Conservation (phyloP, 35 echinoderm and acorn worm genomes). For the Eucidaris tribuloides region DNA sequence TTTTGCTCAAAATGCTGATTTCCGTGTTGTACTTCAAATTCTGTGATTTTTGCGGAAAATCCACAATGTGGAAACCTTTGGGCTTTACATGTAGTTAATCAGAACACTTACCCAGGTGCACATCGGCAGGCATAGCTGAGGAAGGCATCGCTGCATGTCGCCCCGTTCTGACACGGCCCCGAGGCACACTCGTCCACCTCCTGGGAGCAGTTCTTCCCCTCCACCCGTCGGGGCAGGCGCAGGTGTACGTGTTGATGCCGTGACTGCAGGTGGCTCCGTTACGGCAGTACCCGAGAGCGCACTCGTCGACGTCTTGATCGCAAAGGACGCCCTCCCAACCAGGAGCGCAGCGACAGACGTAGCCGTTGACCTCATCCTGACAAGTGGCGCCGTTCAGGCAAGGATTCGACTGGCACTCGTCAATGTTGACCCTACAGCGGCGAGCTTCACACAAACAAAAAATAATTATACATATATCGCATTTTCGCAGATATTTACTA, state of each 20-base stretch:
- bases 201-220: slow-evolving; percentile 26
- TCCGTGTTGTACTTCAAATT: too few relatives aligned
- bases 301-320: slow-evolving; percentile 58
- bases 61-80: too few relatives aligned
- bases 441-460: too few relatives aligned
- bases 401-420: slow-evolving; percentile 48
- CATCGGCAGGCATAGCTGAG: slow-evolving; percentile 53
- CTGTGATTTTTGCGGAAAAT: too few relatives aligned
- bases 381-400: slow-evolving; percentile 54
- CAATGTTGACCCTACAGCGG: slow-evolving; percentile 52
- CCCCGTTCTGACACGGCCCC: slow-evolving; percentile 56
- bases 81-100: too few relatives aligned
- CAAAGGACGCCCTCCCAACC: slow-evolving; percentile 44
- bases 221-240: slow-evolving; percentile 14
- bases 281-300: slow-evolving; percentile 29
- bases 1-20: too few relatives aligned
- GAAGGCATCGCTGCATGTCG: slow-evolving; percentile 31
- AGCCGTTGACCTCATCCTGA: slow-evolving; percentile 30
- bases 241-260: neutral
- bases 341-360: slow-evolving; percentile 7
- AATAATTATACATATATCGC: too few relatives aligned
- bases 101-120: too few relatives aligned
- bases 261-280: slow-evolving; percentile 13
- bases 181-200: slow-evolving; percentile 37
- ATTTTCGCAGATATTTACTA: too few relatives aligned